phyloP scores from a whole-genome alignment of 1,140 invertebrate genomes.

The Oncopodura yosiiana region DNA sequence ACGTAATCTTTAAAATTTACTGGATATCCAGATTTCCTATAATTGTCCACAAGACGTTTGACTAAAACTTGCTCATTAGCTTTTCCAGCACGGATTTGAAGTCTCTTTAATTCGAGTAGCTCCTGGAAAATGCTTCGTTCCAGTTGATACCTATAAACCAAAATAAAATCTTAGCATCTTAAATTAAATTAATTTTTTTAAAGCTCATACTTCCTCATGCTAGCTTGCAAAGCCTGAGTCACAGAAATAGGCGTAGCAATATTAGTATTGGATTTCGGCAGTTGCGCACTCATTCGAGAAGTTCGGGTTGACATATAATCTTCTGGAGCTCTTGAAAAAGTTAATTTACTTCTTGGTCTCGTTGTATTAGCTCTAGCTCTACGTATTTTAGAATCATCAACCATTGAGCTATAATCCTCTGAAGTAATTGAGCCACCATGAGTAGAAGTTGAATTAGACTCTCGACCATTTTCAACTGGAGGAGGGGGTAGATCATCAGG shows the following conservation, averaged over 20 bases:
- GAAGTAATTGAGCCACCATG: slow-evolving; percentile 23
- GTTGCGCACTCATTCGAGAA: slow-evolving; percentile 8
- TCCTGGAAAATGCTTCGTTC: slow-evolving; percentile 91
- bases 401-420: slow-evolving; percentile 6
- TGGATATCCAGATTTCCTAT: slow-evolving; percentile 61
- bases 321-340: slow-evolving; percentile 16
- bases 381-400: not conserved
- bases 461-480: not conserved
- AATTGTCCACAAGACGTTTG: slow-evolving; percentile 68
- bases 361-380: not conserved
- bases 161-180: slow-evolving; percentile 1
- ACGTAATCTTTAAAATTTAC: slow-evolving; percentile 61
- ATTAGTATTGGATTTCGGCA: slow-evolving; percentile 15
- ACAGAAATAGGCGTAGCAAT: slow-evolving; percentile 39
- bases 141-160: slow-evolving; percentile 61
- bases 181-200: not conserved
- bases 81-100: slow-evolving; percentile 81
- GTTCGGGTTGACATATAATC: not conserved
- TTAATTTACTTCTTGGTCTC: slow-evolving; percentile 16
- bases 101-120: slow-evolving; percentile 77
- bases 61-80: slow-evolving; percentile 81
- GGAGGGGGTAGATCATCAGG: no score
- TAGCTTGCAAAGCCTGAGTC: slow-evolving; percentile 44
- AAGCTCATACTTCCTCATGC: slow-evolving; percentile 42
- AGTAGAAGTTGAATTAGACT: slow-evolving; percentile 11